Evolutionary conservation across 1,140 invertebrate genomes (phyloP).

Genomic region (Papilio polyxenes): DNA sequence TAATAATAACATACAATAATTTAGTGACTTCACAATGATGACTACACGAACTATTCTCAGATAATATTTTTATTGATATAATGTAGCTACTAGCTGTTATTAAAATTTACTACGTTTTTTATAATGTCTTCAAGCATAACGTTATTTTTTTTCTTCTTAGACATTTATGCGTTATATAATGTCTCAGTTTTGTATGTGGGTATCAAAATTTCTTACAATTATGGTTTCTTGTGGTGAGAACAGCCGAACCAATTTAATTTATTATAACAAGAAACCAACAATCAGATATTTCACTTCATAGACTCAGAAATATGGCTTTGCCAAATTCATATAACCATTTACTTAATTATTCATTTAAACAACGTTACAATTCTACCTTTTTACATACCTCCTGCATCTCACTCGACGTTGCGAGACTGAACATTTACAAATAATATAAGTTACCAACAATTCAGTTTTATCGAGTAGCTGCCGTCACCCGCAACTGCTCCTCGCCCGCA

Average conservation of each 20-base stretch:
- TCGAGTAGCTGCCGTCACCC: too few species aligned
- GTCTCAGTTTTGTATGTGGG: neutral
- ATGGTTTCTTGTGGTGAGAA: neutral
- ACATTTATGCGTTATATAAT: neutral
- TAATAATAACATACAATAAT: slow-evolving; percentile 71
- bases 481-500: too few species aligned
- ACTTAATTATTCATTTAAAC: neutral
- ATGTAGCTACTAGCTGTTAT: neutral
- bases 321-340: neutral
- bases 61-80: slow-evolving; percentile 43
- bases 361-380: too few species aligned
- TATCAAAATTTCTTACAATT: neutral
- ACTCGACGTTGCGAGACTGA: too few species aligned
- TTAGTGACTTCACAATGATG: slow-evolving; percentile 71
- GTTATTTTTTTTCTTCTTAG: neutral
- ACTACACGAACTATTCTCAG: slow-evolving; percentile 48
- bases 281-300: neutral
- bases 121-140: slow-evolving; percentile 14
- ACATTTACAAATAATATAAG: too few species aligned
- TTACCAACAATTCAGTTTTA: too few species aligned
- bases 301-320: slow-evolving; percentile 5
- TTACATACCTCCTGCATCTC: too few species aligned
- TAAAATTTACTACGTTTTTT: slow-evolving; percentile 38
- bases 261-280: neutral
- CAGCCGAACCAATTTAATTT: neutral